Percentiles rank a stretch among this genome's conserved stretches.
phyloP scores from a whole-genome alignment of 2,888 invertebrate species.

The Agrotis clavis region DNA sequence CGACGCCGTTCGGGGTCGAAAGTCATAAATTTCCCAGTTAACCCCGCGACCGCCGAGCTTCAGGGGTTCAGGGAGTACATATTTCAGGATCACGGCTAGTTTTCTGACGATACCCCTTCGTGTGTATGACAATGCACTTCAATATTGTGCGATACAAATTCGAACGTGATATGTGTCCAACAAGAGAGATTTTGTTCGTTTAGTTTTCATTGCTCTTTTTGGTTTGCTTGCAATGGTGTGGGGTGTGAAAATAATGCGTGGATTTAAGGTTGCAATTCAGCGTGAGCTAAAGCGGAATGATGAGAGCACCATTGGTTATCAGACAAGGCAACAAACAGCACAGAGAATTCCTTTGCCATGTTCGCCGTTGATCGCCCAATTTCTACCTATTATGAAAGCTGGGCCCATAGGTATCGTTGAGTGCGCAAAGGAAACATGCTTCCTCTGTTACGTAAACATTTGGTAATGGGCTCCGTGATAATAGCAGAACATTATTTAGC shows the following conservation, averaged over 20 bases:
- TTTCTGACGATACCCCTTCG: constrained; percentile 67
- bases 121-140: constrained; percentile 71
- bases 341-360: neutral
- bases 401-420: constrained; percentile 9
- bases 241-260: constrained; percentile 5
- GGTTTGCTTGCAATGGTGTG: constrained; percentile 13
- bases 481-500: constrained; percentile 59
- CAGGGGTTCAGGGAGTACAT: constrained; percentile 73
- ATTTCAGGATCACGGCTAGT: constrained; percentile 78
- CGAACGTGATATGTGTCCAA: constrained; percentile 67
- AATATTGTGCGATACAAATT: constrained; percentile 70
- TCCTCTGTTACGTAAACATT: constrained; percentile 54
- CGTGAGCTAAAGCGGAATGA: neutral
- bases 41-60: constrained; percentile 66
- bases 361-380: neutral
- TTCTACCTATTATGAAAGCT: constrained; percentile 3
- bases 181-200: constrained; percentile 63
- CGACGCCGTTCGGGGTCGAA: constrained; percentile 66
- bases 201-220: constrained; percentile 42
- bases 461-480: constrained; percentile 57
- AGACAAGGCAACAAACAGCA: neutral
- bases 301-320: neutral
- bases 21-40: constrained; percentile 82
- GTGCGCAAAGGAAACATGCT: constrained; percentile 62
- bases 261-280: neutral